These are phyloP conservation scores for Entomobrya multifasciata DNA, from an alignment of 2,888 invertebrate species.

Conservation along the genomic window DNA sequence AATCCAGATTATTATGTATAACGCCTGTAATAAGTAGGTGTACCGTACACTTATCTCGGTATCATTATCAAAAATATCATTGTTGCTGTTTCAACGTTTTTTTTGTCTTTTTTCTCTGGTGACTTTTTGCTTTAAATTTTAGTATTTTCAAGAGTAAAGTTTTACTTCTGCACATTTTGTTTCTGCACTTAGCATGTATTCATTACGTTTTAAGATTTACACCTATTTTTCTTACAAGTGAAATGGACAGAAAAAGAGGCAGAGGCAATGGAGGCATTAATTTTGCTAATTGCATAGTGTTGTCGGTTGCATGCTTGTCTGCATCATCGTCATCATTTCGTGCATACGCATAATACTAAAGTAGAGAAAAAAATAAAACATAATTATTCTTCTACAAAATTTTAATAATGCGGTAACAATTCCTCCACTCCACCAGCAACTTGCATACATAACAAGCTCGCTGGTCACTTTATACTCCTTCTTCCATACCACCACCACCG, in stretches of 20 bases:
- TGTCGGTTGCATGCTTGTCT: constrained; percentile 52
- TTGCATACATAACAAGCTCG: neutral
- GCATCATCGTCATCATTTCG: constrained; percentile 27
- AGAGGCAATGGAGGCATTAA: constrained; percentile 49
- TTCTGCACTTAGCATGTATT: no score
- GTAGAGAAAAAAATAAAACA: neutral
- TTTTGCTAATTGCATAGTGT: constrained; percentile 64
- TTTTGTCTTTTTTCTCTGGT: no score
- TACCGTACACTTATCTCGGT: no score
- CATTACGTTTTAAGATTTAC: no score
- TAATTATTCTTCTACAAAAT: neutral
- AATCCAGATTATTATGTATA: no score
- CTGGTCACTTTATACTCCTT: neutral
- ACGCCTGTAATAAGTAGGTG: no score
- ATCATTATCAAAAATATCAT: no score
- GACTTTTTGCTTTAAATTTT: no score
- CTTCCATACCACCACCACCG: neutral
- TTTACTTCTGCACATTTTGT: no score
- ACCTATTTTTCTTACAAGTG: constrained; percentile 3
- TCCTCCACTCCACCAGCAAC: neutral
- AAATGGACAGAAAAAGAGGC: neutral
- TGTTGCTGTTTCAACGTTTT: no score
- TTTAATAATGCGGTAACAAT: constrained; percentile 1
- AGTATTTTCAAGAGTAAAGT: no score
- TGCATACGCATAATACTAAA: constrained; percentile 19